Evolutionary conservation across 2,888 invertebrate species (phyloP).

Genomic region (Hesperia comma): DNA sequence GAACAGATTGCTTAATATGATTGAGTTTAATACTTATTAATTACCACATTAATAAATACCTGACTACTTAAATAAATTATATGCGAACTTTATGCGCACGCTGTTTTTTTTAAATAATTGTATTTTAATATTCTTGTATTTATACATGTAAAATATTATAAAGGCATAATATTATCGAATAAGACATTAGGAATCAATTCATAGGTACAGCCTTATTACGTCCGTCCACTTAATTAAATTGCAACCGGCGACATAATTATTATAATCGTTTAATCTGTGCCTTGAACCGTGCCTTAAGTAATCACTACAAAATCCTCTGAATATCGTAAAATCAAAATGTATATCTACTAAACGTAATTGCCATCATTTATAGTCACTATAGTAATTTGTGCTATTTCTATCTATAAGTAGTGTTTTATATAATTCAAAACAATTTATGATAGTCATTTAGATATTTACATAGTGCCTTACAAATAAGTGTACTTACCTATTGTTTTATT

Average conservation of each 20-base stretch:
- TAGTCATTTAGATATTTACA: slow-evolving; percentile 40
- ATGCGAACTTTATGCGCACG: slow-evolving; percentile 39
- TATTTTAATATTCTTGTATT: slow-evolving; percentile 2
- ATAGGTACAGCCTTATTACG: slow-evolving; percentile 69
- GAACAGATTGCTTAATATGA: slow-evolving; percentile 24
- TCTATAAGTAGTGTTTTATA: slow-evolving; percentile 53
- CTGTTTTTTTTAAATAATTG: slow-evolving; percentile 29
- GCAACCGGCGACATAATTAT: background rate
- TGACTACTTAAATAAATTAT: slow-evolving; percentile 28
- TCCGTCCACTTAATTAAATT: slow-evolving; percentile 62
- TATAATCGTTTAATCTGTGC: background rate
- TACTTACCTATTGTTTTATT: slow-evolving; percentile 12
- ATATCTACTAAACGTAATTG: slow-evolving; percentile 52
- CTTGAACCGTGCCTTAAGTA: slow-evolving; percentile 15
- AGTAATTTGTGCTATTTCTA: slow-evolving; percentile 60
- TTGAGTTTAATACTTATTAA: background rate
- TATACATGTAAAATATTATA: slow-evolving; percentile 7
- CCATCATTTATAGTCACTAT: slow-evolving; percentile 74
- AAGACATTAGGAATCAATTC: slow-evolving; percentile 41
- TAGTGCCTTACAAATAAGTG: slow-evolving; percentile 23
- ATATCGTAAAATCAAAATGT: slow-evolving; percentile 9
- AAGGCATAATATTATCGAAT: background rate
- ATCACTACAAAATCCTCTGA: slow-evolving; percentile 7
- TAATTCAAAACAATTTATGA: slow-evolving; percentile 33
- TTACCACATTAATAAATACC: slow-evolving; percentile 14